Evolutionary conservation across 2,113 vertebrate species (phyloP).

Genomic region (Nothoprocta perdicaria): DNA sequence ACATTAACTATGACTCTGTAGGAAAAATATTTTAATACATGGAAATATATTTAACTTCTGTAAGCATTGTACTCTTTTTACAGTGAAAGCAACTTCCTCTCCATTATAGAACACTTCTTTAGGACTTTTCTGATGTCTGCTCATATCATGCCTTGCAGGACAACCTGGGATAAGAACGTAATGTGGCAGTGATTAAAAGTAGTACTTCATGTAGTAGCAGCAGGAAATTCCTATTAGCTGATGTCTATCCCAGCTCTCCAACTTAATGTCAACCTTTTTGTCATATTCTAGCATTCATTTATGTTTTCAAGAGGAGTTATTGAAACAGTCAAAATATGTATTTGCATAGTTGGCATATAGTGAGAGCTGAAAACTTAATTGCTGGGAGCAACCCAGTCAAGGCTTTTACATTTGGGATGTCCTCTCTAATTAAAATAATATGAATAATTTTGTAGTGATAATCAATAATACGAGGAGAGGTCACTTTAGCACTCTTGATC

Average conservation of each 20-base stretch:
- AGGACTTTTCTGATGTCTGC: neutral
- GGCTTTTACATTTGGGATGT: neutral
- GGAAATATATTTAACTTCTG: neutral
- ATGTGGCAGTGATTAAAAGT: neutral
- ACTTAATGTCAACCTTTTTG: slow-evolving; percentile 10
- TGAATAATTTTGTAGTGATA: neutral
- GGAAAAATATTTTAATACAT: neutral
- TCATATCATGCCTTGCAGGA: neutral
- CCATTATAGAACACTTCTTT: neutral
- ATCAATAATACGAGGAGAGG: neutral
- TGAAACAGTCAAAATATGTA: neutral
- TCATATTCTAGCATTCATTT: slow-evolving; percentile 8
- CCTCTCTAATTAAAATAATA: neutral
- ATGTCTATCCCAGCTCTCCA: neutral
- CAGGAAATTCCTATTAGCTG: slow-evolving; percentile 15
- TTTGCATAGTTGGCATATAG: neutral
- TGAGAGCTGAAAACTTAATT: neutral
- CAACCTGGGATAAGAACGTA: slow-evolving; percentile 4
- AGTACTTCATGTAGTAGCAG: neutral
- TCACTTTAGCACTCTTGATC: neutral
- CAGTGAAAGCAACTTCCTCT: neutral
- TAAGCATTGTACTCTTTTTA: neutral
- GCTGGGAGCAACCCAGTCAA: neutral
- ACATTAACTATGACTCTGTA: neutral
- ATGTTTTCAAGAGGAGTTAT: neutral